phyloP scores from a whole-genome alignment of 2,113 vertebrate species.

The Dipodomys stephensi region DNA sequence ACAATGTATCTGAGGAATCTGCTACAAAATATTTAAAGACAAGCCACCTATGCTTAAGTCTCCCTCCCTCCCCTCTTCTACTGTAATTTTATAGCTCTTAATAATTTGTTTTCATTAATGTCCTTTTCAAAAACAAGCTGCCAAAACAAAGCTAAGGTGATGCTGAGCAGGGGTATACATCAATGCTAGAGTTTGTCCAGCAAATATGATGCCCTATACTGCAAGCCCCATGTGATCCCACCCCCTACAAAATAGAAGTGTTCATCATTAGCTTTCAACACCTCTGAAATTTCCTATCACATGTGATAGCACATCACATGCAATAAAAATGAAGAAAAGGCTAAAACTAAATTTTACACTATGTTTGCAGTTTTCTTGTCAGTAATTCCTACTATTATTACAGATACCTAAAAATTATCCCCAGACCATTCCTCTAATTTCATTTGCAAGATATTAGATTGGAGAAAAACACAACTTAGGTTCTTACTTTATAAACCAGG shows the following conservation, averaged over 20 bases:
- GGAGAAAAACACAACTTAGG: background rate
- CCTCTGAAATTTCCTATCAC: background rate
- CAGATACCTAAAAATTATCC: background rate
- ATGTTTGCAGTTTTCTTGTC: background rate
- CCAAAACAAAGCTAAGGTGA: background rate
- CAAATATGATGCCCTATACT: background rate
- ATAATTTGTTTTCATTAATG: background rate
- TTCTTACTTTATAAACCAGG: background rate
- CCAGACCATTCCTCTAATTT: background rate
- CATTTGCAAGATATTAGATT: background rate
- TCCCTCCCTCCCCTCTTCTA: background rate
- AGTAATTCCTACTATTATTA: background rate
- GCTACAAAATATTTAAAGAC: background rate
- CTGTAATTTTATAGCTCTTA: background rate
- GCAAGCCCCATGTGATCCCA: background rate
- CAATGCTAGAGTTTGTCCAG: background rate
- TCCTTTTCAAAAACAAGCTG: background rate
- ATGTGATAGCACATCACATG: background rate
- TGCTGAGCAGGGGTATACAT: background rate
- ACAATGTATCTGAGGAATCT: background rate
- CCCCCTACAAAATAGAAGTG: background rate
- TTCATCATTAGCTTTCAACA: background rate
- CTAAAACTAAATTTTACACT: background rate
- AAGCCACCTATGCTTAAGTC: background rate
- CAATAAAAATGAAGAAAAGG: background rate